Percentiles rank a stretch among this genome's conserved stretches.
phyloP scores from a whole-genome alignment of 2,888 invertebrate genomes.

The Urechis unicinctus region DNA sequence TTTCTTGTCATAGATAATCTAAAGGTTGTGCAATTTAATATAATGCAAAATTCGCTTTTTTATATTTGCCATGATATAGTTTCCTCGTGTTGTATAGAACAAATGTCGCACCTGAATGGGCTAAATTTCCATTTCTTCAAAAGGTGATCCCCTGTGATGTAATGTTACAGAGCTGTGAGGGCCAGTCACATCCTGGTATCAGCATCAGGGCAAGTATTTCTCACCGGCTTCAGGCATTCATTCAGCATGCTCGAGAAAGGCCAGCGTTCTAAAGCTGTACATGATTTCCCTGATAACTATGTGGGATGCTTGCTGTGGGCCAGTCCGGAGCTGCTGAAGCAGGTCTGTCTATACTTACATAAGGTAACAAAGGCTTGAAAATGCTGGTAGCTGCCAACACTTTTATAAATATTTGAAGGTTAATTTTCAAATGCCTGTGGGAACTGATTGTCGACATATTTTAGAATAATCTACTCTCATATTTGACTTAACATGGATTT shows the following conservation, averaged over 20 bases:
- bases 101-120: not conserved
- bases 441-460: too few species aligned
- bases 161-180: slow-evolving; percentile 65
- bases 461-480: too few species aligned
- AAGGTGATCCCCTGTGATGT: not conserved
- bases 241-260: slow-evolving; percentile 65
- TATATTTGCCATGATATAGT: not conserved
- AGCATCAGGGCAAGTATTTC: slow-evolving; percentile 64
- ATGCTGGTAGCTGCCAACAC: too few species aligned
- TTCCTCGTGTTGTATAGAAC: too few species aligned
- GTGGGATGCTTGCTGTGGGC: slow-evolving; percentile 77
- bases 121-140: not conserved
- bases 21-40: not conserved
- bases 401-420: too few species aligned
- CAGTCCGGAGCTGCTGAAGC: slow-evolving; percentile 84
- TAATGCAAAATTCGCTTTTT: not conserved
- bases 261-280: slow-evolving; percentile 63
- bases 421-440: too few species aligned
- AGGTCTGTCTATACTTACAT: too few species aligned
- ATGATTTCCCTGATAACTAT: slow-evolving; percentile 69
- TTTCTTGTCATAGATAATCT: not conserved
- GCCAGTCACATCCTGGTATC: slow-evolving; percentile 79
- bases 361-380: too few species aligned
- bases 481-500: too few species aligned
- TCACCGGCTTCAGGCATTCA: slow-evolving; percentile 75